Evolutionary conservation across 2,888 invertebrate genomes (phyloP).

Genomic region (Proisotoma minuta): DNA sequence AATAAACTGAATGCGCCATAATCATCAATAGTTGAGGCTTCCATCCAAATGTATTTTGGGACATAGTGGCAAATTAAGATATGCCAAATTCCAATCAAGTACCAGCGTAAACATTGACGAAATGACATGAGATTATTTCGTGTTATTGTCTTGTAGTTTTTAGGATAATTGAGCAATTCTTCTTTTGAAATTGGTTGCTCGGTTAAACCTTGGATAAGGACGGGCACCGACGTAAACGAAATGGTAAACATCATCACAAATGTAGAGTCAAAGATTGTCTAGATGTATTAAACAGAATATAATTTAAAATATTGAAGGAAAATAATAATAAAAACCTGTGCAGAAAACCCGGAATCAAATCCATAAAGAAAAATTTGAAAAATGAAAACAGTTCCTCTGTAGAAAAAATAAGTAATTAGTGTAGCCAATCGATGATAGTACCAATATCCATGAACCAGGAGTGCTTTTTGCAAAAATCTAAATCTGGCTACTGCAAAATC

Average conservation of each 20-base stretch:
- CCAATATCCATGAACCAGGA: conserved; percentile 86
- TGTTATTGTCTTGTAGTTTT: conserved; percentile 61
- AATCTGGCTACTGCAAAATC: conserved; percentile 92
- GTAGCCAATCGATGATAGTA: conserved; percentile 91
- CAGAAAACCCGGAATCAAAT: conserved; percentile 52
- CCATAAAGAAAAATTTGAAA: conserved; percentile 57
- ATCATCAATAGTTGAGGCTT: neutral
- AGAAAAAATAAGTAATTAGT: conserved; percentile 96
- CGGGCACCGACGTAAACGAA: conserved; percentile 68
- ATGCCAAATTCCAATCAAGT: conserved; percentile 15
- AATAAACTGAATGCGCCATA: conserved; percentile 19
- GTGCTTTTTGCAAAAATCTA: conserved; percentile 70
- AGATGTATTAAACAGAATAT: conserved; percentile 48
- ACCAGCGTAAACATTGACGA: conserved; percentile 61
- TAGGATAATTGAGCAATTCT: conserved; percentile 59
- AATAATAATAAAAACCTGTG: conserved; percentile 49
- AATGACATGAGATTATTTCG: conserved; percentile 63
- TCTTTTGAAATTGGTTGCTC: conserved; percentile 65
- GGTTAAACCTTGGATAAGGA: conserved; percentile 66
- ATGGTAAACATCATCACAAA: conserved; percentile 72
- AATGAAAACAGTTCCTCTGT: conserved; percentile 87
- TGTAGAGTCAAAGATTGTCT: conserved; percentile 68
- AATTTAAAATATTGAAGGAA: neutral
- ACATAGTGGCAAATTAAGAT: conserved; percentile 17
- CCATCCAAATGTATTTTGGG: conserved; percentile 16